Evolutionary conservation across 2,888 invertebrate species (phyloP).

Genomic region (Tethea ocularis): DNA sequence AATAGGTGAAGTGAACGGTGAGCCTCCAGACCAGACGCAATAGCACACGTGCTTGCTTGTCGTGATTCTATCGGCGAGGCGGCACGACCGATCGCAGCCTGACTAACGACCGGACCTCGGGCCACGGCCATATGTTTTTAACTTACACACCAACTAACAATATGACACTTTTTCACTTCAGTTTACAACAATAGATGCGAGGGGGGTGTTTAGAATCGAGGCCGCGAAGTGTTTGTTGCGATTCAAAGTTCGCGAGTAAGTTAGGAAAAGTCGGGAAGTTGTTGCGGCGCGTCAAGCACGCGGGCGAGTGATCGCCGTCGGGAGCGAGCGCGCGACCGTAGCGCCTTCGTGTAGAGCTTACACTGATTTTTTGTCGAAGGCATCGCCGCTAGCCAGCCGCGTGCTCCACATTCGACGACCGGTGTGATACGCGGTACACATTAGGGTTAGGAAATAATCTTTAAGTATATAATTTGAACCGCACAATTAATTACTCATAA

Average conservation of each 20-base stretch:
- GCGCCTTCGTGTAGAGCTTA: constrained; percentile 74
- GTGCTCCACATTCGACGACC: constrained; percentile 81
- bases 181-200: constrained; percentile 37
- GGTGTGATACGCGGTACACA: constrained; percentile 70
- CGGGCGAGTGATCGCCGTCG: constrained; percentile 38
- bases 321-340: constrained; percentile 70
- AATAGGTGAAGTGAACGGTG: constrained; percentile 80
- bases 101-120: constrained; percentile 61
- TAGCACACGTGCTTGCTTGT: constrained; percentile 70
- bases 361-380: constrained; percentile 83
- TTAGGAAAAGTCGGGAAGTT: constrained; percentile 34
- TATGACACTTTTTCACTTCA: constrained; percentile 70
- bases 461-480: background rate
- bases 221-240: constrained; percentile 19
- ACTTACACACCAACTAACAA: constrained; percentile 69
- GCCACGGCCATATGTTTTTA: constrained; percentile 75
- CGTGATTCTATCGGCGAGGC: constrained; percentile 68
- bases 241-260: constrained; percentile 39
- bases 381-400: constrained; percentile 69
- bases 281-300: constrained; percentile 36
- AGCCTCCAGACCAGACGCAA: constrained; percentile 71
- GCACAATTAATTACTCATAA: no score
- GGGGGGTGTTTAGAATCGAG: constrained; percentile 21
- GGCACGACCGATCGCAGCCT: constrained; percentile 48
- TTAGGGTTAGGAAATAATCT: constrained; percentile 44